A percentile compares a stretch with the other conserved stretches of the same genome.
These are phyloP conservation scores for Macaca nemestrina DNA, from an alignment of 2,113 vertebrate genomes.

Conservation along the genomic window DNA sequence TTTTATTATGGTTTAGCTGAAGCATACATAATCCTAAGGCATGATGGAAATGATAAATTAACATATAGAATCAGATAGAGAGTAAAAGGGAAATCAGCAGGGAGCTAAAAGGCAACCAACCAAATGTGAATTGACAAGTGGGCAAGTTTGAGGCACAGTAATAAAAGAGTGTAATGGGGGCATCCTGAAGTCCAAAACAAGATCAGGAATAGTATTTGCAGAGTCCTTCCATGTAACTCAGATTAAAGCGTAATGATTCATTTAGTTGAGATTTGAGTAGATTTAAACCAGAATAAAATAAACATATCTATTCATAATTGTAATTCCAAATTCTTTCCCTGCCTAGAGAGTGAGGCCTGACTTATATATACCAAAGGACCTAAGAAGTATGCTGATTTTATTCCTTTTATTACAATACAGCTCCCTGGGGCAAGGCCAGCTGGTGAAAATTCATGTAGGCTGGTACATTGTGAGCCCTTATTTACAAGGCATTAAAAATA, in stretches of 20 bases:
- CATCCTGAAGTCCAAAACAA: not conserved
- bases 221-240: not conserved
- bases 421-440: not conserved
- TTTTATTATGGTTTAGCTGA: not conserved
- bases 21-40: not conserved
- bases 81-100: conserved; percentile 14
- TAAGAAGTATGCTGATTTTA: not conserved
- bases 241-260: not conserved
- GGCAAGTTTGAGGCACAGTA: not conserved
- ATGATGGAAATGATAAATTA: conserved; percentile 26
- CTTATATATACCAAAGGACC: conserved; percentile 10
- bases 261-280: conserved; percentile 4
- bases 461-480: not conserved
- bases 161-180: not conserved
- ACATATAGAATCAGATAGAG: not conserved
- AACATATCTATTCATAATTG: not conserved
- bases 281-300: conserved; percentile 36
- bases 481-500: conserved; percentile 56
- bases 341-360: not conserved
- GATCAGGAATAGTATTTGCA: not conserved
- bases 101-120: not conserved
- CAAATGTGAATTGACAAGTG: conserved; percentile 40
- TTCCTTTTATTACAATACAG: conserved; percentile 37
- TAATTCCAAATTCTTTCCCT: conserved; percentile 25
- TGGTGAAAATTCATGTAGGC: conserved; percentile 42